Conservation (phyloP, 2,797 vertebrate species). For the Hemitrygon akajei region DNA sequence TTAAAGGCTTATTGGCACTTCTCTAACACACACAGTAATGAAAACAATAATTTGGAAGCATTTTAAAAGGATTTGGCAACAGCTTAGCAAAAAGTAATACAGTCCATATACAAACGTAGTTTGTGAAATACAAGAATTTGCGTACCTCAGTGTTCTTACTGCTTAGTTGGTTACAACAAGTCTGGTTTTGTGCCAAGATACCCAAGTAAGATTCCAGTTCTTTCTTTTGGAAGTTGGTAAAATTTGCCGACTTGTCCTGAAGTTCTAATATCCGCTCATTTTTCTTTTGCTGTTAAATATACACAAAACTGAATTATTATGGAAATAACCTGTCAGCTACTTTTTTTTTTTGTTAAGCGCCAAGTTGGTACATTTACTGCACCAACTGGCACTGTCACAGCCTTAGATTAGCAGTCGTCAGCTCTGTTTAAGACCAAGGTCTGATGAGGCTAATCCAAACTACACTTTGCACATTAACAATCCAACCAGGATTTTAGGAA, state of each 20-base stretch:
- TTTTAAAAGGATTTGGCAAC: background rate
- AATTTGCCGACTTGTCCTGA: conserved; percentile 26
- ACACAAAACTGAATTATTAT: conserved; percentile 17
- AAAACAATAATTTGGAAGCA: no score
- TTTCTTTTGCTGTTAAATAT: conserved; percentile 22
- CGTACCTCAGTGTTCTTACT: conserved; percentile 26
- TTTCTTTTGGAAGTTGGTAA: conserved; percentile 29
- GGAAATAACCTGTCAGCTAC: background rate
- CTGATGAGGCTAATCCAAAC: background rate
- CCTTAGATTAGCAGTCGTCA: no score
- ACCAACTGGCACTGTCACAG: background rate
- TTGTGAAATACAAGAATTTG: background rate
- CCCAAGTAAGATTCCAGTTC: conserved; percentile 29
- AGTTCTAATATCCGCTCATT: conserved; percentile 24
- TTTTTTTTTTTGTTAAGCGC: no score
- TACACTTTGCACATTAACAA: background rate
- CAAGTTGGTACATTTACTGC: background rate
- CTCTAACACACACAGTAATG: background rate
- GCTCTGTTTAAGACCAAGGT: background rate
- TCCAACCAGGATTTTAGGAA: background rate
- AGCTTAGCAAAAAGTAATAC: background rate
- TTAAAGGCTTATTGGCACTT: background rate
- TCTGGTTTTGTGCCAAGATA: conserved; percentile 1
- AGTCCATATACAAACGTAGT: background rate
- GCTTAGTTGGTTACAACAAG: background rate